Conservation (phyloP, 2,888 invertebrate genomes). For the Tipula lateralis region DNA sequence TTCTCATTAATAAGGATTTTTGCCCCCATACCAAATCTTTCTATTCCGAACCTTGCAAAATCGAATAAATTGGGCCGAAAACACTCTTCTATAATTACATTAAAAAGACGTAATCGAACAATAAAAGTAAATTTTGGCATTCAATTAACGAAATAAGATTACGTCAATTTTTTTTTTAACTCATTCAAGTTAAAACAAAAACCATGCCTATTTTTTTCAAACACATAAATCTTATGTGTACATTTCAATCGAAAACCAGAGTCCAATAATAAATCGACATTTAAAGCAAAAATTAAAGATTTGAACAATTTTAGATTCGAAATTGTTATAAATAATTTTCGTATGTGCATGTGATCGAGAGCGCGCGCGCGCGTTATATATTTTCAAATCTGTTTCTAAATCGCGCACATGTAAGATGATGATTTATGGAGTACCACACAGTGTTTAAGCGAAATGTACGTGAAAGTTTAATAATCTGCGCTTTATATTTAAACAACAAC, state of each 20-base stretch:
- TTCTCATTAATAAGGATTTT: too few species aligned
- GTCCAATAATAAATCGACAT: neutral
- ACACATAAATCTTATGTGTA: neutral
- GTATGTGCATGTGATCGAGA: neutral
- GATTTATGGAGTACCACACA: neutral
- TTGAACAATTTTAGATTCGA: neutral
- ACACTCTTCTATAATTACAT: too few species aligned
- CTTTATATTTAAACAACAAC: neutral
- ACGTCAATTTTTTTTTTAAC: neutral
- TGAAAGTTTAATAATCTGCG: neutral
- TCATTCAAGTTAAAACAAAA: neutral
- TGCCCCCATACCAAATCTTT: too few species aligned
- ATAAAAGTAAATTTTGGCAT: neutral
- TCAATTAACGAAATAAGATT: neutral
- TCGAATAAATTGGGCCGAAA: too few species aligned
- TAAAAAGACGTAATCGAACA: too few species aligned
- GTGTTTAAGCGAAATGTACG: neutral
- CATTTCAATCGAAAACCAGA: neutral
- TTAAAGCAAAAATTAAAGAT: neutral
- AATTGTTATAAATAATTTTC: neutral
- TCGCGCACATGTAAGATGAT: neutral
- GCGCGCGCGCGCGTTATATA: neutral
- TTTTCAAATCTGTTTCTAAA: neutral
- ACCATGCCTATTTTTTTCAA: neutral
- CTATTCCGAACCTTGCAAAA: too few species aligned